Conservation (phyloP, 2,113 vertebrate genomes). For the Hippopotamus amphibius region DNA sequence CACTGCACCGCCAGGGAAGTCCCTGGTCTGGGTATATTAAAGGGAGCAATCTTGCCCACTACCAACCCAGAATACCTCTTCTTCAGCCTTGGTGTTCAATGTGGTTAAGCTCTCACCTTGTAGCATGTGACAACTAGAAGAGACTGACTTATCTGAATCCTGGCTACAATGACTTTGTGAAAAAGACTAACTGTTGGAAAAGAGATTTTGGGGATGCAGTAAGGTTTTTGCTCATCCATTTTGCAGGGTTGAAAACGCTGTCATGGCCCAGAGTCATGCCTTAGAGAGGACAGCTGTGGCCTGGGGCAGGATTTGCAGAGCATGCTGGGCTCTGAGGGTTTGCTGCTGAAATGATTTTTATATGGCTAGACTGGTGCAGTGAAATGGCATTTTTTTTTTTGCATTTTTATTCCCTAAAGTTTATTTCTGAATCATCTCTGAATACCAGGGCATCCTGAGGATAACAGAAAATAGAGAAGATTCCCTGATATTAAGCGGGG, state of each 20-base stretch:
- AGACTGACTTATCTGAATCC: neutral
- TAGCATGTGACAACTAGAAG: neutral
- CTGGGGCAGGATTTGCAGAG: neutral
- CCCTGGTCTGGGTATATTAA: neutral
- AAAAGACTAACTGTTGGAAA: neutral
- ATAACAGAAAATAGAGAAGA: neutral
- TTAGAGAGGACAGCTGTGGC: neutral
- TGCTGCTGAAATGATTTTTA: conserved; percentile 12
- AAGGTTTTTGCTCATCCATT: neutral
- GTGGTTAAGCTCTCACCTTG: neutral
- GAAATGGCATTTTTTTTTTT: neutral
- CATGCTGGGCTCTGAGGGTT: neutral
- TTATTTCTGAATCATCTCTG: conserved; percentile 43
- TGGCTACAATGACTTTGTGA: neutral
- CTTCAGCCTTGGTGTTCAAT: neutral
- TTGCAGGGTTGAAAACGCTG: neutral
- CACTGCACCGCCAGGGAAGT: neutral
- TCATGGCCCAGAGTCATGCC: neutral
- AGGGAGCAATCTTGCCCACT: neutral
- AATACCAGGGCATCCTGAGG: neutral
- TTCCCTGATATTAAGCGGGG: neutral
- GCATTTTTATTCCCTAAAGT: conserved; percentile 27
- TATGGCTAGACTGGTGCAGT: neutral
- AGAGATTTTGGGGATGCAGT: neutral
- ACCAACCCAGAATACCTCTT: neutral